These are phyloP conservation scores for Pasiphila rectangulata DNA, from an alignment of 2,888 invertebrate genomes.

Conservation along the genomic window DNA sequence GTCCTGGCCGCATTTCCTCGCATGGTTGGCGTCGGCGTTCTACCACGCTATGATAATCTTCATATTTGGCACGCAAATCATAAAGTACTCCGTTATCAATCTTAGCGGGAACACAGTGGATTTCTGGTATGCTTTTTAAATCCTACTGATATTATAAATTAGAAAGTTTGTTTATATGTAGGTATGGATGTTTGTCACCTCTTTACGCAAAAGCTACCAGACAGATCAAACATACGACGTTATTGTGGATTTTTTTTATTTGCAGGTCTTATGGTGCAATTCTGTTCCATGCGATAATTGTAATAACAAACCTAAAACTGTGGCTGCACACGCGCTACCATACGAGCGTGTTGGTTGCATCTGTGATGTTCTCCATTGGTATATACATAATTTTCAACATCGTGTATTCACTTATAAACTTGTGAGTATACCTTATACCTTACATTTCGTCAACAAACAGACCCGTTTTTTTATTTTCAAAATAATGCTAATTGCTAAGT, in stretches of 20 bases:
- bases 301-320: conserved; percentile 82
- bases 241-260: not conserved
- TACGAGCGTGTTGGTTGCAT: conserved; percentile 73
- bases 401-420: conserved; percentile 77
- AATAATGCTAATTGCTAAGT: not conserved
- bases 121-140: conserved; percentile 76
- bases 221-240: too few species aligned
- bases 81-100: conserved; percentile 72
- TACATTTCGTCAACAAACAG: conserved; percentile 1
- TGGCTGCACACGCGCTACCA: conserved; percentile 83
- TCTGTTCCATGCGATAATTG: conserved; percentile 79
- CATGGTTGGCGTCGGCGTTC: conserved; percentile 81
- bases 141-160: too few species aligned
- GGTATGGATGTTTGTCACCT: too few species aligned
- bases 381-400: conserved; percentile 77
- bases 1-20: conserved; percentile 81
- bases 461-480: not conserved
- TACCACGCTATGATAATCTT: conserved; percentile 85
- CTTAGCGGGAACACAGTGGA: conserved; percentile 77
- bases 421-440: conserved; percentile 75
- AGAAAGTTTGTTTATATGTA: too few species aligned
- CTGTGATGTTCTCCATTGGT: conserved; percentile 71
- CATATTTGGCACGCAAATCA: conserved; percentile 69
- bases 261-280: conserved; percentile 81
- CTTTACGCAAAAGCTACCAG: too few species aligned